Evolutionary conservation across 1,140 invertebrate species (phyloP).

Genomic region (Sycophaga agraensis): DNA sequence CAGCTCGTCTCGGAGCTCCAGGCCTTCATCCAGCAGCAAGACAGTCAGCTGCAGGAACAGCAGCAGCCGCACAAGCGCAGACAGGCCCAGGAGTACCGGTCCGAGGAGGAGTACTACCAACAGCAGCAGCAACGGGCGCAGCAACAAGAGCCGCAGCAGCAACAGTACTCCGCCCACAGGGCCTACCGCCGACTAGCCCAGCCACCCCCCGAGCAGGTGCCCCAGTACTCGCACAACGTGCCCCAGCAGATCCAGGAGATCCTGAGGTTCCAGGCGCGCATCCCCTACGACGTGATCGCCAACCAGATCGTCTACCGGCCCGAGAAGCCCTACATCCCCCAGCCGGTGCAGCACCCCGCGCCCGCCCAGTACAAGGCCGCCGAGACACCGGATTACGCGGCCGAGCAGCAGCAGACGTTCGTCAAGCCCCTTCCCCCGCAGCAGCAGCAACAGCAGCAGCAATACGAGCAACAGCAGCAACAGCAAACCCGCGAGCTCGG

Average conservation of each 20-base stretch:
- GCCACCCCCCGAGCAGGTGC: slow-evolving; percentile 36
- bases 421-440: no score
- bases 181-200: slow-evolving; percentile 40
- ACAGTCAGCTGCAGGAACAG: neutral
- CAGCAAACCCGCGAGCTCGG: slow-evolving; percentile 19
- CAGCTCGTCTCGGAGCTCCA: no score
- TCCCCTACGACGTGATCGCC: slow-evolving; percentile 52
- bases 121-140: neutral
- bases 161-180: neutral
- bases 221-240: slow-evolving; percentile 49
- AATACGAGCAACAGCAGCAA: slow-evolving; percentile 28
- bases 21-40: neutral
- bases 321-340: slow-evolving; percentile 51
- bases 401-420: slow-evolving; percentile 11
- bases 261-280: slow-evolving; percentile 47
- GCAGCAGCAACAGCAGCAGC: slow-evolving; percentile 18
- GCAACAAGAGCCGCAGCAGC: neutral
- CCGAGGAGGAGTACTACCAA: neutral
- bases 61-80: neutral
- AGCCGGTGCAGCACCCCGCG: slow-evolving; percentile 35
- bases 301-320: slow-evolving; percentile 44
- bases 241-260: slow-evolving; percentile 44
- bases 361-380: neutral
- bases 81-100: neutral
- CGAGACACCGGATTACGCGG: slow-evolving; percentile 6